Base-by-base conservation (phyloP, 2,113 vertebrate genomes). In the Bambusicola thoracicus region DNA sequence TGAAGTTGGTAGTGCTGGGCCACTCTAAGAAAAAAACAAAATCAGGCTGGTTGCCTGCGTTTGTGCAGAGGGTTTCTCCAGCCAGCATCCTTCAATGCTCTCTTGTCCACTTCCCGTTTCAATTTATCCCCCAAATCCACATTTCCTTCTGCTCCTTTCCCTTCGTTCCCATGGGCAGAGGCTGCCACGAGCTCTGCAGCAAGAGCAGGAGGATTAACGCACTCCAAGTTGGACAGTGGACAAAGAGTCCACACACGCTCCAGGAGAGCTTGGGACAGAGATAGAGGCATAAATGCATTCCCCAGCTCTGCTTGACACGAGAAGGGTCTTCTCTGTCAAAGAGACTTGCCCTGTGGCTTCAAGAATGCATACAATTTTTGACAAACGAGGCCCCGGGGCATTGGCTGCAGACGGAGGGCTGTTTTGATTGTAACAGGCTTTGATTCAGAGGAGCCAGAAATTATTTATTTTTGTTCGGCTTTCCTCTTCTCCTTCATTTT, bases 401-500 rank as follows among this genome's bases (percentile, higher is more conserved):
- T 30, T 15, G 83, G 38, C 84, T 78, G 93, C 90, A 92, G 93
- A 78, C 55, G 5, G 21, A 89, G 66, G 65, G 76, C 70, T 92
- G 96, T 94, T 96, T 93, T 88, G 93, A 34, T 90, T 93, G 89
- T 86, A 93, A 96, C 95, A 96, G 90, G 77, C 96, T 94, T 94
- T 87, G 93, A 96, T 96, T 96, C 96, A 96, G 66, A 89, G 90
- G 61, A 95, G 96, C 96, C 96, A 96, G 89, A 24, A 68, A 84
- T 90, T 96, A 96, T 96, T 96, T 96, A 92, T 96, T 96, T 96
- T 93, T 30, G 10, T 92, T 92, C 91, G 2, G 77, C 81, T 76
- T 61, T 70, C 76, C 88, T 88, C 62, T 77, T 75, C 51, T 67
- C 24, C 68, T n/a, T 76, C 90, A 11, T 90, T 92, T 77, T 3